Percentiles rank a stretch among this genome's conserved stretches.
These are phyloP conservation scores for Penaeus japonicus DNA, from an alignment of 1,140 invertebrate species.

Conservation along the genomic window DNA sequence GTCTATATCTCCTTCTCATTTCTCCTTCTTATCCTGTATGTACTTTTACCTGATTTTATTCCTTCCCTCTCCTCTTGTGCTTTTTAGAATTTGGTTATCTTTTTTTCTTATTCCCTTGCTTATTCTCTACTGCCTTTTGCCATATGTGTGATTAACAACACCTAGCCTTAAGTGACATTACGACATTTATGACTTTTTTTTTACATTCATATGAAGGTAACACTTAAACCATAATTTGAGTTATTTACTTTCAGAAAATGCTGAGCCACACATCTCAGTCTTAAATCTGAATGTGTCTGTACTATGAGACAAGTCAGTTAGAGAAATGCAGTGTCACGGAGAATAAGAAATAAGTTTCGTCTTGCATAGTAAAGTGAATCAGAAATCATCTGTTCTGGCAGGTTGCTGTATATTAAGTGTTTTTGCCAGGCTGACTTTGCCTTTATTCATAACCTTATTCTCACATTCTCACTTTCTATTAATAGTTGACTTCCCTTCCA, in stretches of 20 bases:
- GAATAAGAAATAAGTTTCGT: too few species aligned
- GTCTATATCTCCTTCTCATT: background rate
- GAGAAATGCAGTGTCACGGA: too few species aligned
- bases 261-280: background rate
- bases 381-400: too few species aligned
- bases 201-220: background rate
- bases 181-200: too few species aligned
- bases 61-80: background rate
- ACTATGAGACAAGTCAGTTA: too few species aligned
- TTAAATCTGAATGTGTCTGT: background rate
- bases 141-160: too few species aligned
- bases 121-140: too few species aligned
- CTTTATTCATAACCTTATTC: background rate
- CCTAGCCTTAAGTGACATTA: too few species aligned
- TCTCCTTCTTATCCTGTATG: background rate
- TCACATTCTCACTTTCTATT: background rate
- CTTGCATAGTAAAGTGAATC: too few species aligned
- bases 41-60: background rate
- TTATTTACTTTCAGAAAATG: slow-evolving; percentile 12
- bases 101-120: too few species aligned
- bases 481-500: background rate
- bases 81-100: too few species aligned
- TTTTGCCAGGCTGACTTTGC: background rate
- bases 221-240: background rate
- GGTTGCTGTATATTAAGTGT: background rate